phyloP scores from a whole-genome alignment of 2,888 invertebrate species.

The Eupithecia pulchellata region DNA sequence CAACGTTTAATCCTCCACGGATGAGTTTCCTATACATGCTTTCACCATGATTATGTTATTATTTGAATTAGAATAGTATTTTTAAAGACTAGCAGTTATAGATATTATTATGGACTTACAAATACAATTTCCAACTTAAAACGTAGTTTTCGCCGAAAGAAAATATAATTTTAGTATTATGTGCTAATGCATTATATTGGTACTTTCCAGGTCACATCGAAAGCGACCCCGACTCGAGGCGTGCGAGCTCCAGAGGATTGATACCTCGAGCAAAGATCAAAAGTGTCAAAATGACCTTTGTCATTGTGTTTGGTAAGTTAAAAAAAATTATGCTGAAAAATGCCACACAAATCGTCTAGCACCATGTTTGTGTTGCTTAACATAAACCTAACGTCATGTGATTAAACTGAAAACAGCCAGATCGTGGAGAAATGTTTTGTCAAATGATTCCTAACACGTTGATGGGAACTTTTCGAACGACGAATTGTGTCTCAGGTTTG shows the following conservation, averaged over 20 bases:
- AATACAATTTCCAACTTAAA: no score
- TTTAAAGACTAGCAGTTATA: no score
- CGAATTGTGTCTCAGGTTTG: background rate
- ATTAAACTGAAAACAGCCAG: no score
- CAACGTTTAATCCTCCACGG: no score
- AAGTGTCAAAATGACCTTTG: slow-evolving; percentile 98
- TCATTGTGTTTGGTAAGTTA: slow-evolving; percentile 95
- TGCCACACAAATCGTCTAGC: background rate
- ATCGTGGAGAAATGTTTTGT: background rate
- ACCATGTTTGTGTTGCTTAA: background rate
- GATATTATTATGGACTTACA: no score
- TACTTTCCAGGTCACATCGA: slow-evolving; percentile 75
- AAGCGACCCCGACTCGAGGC: slow-evolving; percentile 86
- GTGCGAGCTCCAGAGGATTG: slow-evolving; percentile 95
- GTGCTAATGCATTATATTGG: slow-evolving; percentile 21
- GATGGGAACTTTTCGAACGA: background rate
- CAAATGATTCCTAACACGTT: background rate
- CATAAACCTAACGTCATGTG: background rate
- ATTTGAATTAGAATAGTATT: no score
- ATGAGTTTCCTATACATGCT: no score
- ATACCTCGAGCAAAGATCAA: slow-evolving; percentile 98
- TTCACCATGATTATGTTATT: no score
- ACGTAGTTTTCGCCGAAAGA: no score
- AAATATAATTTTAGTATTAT: background rate
- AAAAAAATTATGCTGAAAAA: background rate